phyloP scores from a whole-genome alignment of 2,888 invertebrate genomes.

The Tachystola acroxantha region DNA sequence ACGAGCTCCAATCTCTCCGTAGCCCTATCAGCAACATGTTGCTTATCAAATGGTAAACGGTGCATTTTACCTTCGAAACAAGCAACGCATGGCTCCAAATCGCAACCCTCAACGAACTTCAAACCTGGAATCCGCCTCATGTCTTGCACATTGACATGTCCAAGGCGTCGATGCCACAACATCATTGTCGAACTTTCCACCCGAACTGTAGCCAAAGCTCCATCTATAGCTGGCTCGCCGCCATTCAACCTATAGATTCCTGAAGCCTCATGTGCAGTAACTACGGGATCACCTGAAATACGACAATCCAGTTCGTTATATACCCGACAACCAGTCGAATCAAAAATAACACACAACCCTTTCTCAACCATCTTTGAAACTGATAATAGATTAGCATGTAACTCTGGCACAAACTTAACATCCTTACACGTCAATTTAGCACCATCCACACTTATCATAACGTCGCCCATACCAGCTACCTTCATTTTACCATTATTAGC shows the following conservation, averaged over 20 bases:
- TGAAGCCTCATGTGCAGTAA: no score
- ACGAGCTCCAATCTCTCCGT: conserved; percentile 9
- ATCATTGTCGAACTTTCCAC: no score
- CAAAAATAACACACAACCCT: conserved; percentile 15
- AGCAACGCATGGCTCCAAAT: conserved; percentile 12
- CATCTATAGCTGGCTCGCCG: no score
- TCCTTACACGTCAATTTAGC: conserved; percentile 11
- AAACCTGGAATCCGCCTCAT: conserved; percentile 15
- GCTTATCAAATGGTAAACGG: conserved; percentile 20
- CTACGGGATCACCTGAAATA: conserved; percentile 10
- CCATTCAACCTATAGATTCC: conserved; percentile 17
- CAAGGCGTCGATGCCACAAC: conserved; percentile 17
- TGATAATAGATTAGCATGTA: conserved; percentile 16
- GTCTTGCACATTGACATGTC: conserved; percentile 16
- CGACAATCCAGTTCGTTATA: conserved; percentile 11
- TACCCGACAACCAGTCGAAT: conserved; percentile 8
- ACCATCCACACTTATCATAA: conserved; percentile 11
- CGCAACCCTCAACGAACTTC: conserved; percentile 12
- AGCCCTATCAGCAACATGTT: conserved; percentile 8
- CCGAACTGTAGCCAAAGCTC: no score
- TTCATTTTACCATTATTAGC: conserved; percentile 13
- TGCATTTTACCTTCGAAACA: conserved; percentile 18
- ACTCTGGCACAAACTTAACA: conserved; percentile 13
- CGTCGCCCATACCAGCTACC: conserved; percentile 14
- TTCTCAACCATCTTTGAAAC: conserved; percentile 15